Evolutionary conservation across 1,140 invertebrate genomes (phyloP).

Genomic region (Batillaria attramentaria): DNA sequence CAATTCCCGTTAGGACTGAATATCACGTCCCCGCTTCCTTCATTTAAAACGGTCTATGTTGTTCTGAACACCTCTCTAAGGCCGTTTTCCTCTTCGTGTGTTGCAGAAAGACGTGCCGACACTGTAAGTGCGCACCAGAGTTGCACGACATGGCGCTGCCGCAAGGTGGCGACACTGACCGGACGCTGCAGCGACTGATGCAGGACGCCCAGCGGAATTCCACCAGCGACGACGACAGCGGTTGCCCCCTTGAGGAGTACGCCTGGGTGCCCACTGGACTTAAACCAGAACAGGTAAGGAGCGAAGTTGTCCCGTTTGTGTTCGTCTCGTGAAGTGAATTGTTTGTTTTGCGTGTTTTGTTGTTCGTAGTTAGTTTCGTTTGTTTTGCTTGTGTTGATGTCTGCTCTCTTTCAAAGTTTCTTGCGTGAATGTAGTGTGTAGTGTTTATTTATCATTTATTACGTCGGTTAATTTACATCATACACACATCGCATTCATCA

Average conservation of each 20-base stretch:
- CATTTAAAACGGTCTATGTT: background rate
- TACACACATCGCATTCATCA: no score
- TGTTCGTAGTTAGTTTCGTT: no score
- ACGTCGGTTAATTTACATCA: no score
- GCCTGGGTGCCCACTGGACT: constrained; percentile 97
- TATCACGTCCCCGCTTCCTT: background rate
- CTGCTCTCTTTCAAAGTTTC: no score
- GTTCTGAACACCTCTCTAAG: no score
- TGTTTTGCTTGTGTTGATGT: no score
- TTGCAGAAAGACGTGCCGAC: constrained; percentile 81
- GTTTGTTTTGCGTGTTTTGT: no score
- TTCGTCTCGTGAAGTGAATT: no score
- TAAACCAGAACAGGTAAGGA: constrained; percentile 94
- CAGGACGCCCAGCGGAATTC: constrained; percentile 80
- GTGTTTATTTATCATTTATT: no score
- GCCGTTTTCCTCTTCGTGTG: constrained; percentile 1
- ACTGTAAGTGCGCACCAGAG: constrained; percentile 81
- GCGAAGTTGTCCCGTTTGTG: no score
- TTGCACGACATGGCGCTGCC: constrained; percentile 76
- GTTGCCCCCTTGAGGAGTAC: constrained; percentile 97
- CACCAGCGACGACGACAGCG: constrained; percentile 96
- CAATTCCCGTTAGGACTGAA: background rate
- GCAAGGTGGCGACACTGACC: constrained; percentile 54
- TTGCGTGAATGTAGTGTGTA: no score
- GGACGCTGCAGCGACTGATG: constrained; percentile 57